Evolutionary conservation across 2,113 vertebrate species (phyloP).

Genomic region (Syngnathus floridae): DNA sequence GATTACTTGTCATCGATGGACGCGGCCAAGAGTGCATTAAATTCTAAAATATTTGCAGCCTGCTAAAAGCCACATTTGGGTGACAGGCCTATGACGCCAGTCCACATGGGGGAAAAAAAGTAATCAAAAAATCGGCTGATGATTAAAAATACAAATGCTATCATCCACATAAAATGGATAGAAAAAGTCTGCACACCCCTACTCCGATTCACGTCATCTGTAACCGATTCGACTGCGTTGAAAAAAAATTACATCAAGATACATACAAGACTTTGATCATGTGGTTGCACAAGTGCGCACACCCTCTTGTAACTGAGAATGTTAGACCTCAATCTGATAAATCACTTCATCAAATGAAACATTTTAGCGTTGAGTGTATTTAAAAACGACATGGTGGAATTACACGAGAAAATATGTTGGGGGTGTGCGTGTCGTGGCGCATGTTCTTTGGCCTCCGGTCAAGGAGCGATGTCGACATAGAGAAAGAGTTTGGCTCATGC

Average conservation of each 20-base stretch:
- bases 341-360: background rate
- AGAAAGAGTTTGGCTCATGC: constrained; percentile 39
- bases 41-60: constrained; percentile 4
- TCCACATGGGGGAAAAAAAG: background rate
- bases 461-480: constrained; percentile 34
- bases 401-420: background rate
- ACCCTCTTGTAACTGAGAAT: too few relatives aligned
- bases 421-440: constrained; percentile 6
- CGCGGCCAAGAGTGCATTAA: background rate
- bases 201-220: too few relatives aligned
- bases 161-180: background rate
- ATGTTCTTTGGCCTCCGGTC: constrained; percentile 43
- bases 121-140: background rate
- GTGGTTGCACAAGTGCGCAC: too few relatives aligned
- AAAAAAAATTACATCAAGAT: too few relatives aligned
- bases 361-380: background rate
- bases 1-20: constrained; percentile 25
- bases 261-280: too few relatives aligned
- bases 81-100: background rate
- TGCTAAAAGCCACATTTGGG: background rate
- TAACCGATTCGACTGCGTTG: too few relatives aligned
- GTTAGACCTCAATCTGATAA: background rate
- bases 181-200: background rate
- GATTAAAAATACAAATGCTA: background rate
- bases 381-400: constrained; percentile 1